Conservation (phyloP, 2,113 vertebrate species). For the Pleuronectes platessa region DNA sequence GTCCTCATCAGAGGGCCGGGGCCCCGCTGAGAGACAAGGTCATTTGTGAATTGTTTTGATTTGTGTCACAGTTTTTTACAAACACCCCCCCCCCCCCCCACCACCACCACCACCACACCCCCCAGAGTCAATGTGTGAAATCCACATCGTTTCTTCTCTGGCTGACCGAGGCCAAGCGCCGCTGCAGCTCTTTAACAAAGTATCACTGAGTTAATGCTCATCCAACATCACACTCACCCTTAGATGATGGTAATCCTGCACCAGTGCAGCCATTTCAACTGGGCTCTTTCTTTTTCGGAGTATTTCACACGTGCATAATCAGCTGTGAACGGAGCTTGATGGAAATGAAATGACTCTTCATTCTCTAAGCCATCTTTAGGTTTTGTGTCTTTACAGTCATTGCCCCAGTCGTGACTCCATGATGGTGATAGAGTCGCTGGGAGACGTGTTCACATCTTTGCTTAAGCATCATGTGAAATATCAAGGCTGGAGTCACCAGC, state of each 20-base stretch:
- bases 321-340: conserved; percentile 5
- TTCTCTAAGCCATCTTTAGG: background rate
- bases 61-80: conserved; percentile 60
- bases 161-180: conserved; percentile 4
- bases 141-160: conserved; percentile 26
- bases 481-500: background rate
- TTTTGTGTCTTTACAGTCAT: background rate
- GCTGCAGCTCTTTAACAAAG: conserved; percentile 1
- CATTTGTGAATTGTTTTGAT: conserved; percentile 74
- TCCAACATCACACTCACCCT: conserved; percentile 11
- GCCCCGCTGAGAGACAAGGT: conserved; percentile 60
- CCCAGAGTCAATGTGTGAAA: conserved; percentile 31
- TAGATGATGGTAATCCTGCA: conserved; percentile 11
- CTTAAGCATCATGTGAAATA: background rate
- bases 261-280: conserved; percentile 13
- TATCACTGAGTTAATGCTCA: conserved; percentile 19
- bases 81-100: no score
- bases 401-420: background rate
- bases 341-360: background rate
- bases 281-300: background rate
- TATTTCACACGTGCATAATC: conserved; percentile 2
- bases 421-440: background rate
- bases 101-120: background rate
- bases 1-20: conserved; percentile 76
- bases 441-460: background rate